phyloP scores from a whole-genome alignment of 1,140 invertebrate species.

The Solenopsis invicta region DNA sequence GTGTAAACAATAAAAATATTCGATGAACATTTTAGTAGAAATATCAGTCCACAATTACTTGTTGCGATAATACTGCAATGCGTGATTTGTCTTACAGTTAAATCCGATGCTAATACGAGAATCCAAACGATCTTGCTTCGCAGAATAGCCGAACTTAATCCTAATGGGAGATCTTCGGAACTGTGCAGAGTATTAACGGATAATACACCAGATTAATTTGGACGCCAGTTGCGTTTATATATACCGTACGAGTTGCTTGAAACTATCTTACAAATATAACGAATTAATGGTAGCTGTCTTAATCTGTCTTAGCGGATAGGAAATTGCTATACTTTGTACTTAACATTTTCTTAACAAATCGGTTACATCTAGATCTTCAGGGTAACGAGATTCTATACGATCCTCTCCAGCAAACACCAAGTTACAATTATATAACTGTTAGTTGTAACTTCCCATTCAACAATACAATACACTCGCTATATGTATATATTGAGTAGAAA shows the following conservation, averaged over 20 bases:
- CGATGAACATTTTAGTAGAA: not conserved
- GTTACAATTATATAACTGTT: no score
- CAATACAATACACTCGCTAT: no score
- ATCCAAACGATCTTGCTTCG: constrained; percentile 39
- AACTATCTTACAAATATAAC: constrained; percentile 36
- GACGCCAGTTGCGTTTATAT: constrained; percentile 11
- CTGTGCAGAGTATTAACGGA: not conserved
- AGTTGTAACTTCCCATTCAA: no score
- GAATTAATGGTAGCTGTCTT: constrained; percentile 24
- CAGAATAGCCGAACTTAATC: constrained; percentile 56
- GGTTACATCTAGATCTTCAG: constrained; percentile 46
- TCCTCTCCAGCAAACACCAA: not conserved
- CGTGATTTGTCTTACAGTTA: constrained; percentile 34
- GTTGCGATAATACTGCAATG: constrained; percentile 11
- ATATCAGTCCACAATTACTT: constrained; percentile 66
- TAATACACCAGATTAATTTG: constrained; percentile 36
- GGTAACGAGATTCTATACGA: constrained; percentile 31
- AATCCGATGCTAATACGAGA: constrained; percentile 31
- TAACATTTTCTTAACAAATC: constrained; percentile 49
- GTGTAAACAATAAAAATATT: not conserved
- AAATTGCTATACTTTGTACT: constrained; percentile 54
- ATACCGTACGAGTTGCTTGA: constrained; percentile 16
- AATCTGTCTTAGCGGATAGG: constrained; percentile 14
- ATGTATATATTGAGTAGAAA: no score
- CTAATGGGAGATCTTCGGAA: constrained; percentile 67